Base-by-base conservation (phyloP, 37 sponge, comb jelly and placozoan species). In the Ianthella basta region DNA sequence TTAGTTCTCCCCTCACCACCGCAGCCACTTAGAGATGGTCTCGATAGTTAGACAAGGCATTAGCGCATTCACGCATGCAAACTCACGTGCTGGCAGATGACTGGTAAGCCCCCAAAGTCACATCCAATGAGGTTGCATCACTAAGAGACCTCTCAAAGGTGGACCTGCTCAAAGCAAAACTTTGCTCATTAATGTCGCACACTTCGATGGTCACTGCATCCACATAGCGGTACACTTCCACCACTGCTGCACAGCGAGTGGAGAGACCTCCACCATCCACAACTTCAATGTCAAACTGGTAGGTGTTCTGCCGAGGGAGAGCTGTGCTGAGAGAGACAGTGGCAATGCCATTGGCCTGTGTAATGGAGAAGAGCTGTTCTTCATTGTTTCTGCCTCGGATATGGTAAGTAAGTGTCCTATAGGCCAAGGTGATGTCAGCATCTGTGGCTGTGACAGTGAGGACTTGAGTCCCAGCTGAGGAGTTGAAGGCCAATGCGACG, bases 391-490 rank as follows among this genome's bases (percentile, higher is more conserved):
- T 73, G 59, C 74, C 55, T 29, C 24, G 4, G 5, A 85, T 38
- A 1, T 13, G 19, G 54, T 85, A 85, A 6, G 78, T 36, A 0
- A 85, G 54, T 23, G 24, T 29, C 38, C 67, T 65, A 29, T 40
- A 69, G 24, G 20, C 5, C 23, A 27, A 75, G 21, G 75, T 32
- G 38, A 25, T 20, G 40, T 85, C 86, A 1, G 19, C 32, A 78
- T 85, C 86, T 6, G 32, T 25, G 55, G 86, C 86, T 4, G 29
- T 24, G 27, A 85, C 18, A 32, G 15, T 23, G 25, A 85, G 60
- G 6, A 85, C 86, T 32, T 55, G 36, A 15, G 54, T 29, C 24
- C 86, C 86, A 24, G 39, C 74, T 23, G 37, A 32, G 1, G 61
- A 41, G 80, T 72, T 75, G 78, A 50, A 16, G 44, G 78, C 78